Evolutionary conservation across 1,140 invertebrate genomes (phyloP), one percentile per base, ranked within the genome.

Genomic region (Geopemphigus sp.): DNA sequence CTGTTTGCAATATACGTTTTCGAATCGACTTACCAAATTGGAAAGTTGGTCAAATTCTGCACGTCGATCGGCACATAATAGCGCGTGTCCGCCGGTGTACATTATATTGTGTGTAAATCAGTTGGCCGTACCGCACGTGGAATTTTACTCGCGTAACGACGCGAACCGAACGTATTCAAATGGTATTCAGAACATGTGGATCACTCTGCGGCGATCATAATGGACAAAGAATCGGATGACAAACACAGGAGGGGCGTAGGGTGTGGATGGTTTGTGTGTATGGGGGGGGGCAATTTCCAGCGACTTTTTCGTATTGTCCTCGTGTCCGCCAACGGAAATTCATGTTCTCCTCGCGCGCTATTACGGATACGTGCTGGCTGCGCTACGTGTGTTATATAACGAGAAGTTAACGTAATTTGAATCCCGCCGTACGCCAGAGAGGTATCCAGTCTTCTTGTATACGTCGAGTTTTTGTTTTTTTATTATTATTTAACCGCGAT

Each of bases 81-180:
- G 29, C 29, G 6, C 17, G 19, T 6, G 61, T 32, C 0, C n/a
- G 15, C 12, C 22, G 6, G 19, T 24, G 5, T 29, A 14, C 17
- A 61, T 29, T 70, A 53, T 70, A 70, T 70, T 70, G 68, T 70
- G 68, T 70, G 68, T 24, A 70, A 70, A 70, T 70, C 47, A 53
- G 64, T 68, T 39, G n/a, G n/a, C 17, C 39, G 22, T 29, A 64
- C 63, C 63, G 19, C 63, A 47, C 26, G 12, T 39, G 12, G 61
- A 32, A 64, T 64, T 64, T 32, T 32, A 39, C 8, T 8, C 29
- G 61, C 22, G 14, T 61, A 32, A 50, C 10, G 24, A 17, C 14
- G 17, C 22, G 45, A 19, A 53, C 14, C 24, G 26, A 70, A 50
- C 45, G 17, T 50, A 70, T 70, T 70, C 66, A 70, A 70, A 70